Conservation (phyloP, 1,140 invertebrate genomes). For the Drosophila albomicans region DNA sequence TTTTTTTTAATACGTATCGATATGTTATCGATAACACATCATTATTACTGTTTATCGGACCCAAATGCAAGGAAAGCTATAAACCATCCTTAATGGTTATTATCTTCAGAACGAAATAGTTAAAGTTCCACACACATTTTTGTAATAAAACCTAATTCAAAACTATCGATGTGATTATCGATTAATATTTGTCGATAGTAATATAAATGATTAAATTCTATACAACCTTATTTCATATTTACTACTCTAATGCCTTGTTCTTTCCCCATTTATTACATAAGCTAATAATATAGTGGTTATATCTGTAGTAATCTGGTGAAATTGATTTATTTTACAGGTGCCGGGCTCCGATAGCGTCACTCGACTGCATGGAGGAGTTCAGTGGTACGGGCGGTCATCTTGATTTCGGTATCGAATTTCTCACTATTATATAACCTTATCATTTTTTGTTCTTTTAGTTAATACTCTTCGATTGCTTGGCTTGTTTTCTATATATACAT, state of each 20-base stretch:
- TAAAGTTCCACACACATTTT: too few species aligned
- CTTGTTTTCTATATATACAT: constrained; percentile 31
- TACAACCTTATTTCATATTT: too few species aligned
- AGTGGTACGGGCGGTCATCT: constrained; percentile 87
- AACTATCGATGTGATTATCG: too few species aligned
- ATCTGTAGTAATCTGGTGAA: too few species aligned
- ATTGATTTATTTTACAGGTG: constrained; percentile 87
- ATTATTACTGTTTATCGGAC: background rate
- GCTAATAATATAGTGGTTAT: too few species aligned
- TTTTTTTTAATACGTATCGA: background rate
- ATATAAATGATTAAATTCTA: too few species aligned
- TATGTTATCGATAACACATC: background rate
- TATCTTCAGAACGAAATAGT: too few species aligned
- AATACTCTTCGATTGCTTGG: constrained; percentile 58
- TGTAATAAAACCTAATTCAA: too few species aligned
- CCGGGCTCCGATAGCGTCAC: constrained; percentile 94
- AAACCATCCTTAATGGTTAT: too few species aligned
- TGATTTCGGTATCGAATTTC: constrained; percentile 85
- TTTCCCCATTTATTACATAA: background rate
- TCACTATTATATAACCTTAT: constrained; percentile 81
- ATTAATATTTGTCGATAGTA: too few species aligned
- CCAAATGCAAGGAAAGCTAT: too few species aligned
- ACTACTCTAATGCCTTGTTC: too few species aligned
- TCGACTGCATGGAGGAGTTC: constrained; percentile 97
- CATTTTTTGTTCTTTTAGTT: constrained; percentile 64